Percentiles rank a stretch among this genome's conserved stretches.
phyloP scores from a whole-genome alignment of 64 coral and sea anemone species.

The Montipora foliosa region DNA sequence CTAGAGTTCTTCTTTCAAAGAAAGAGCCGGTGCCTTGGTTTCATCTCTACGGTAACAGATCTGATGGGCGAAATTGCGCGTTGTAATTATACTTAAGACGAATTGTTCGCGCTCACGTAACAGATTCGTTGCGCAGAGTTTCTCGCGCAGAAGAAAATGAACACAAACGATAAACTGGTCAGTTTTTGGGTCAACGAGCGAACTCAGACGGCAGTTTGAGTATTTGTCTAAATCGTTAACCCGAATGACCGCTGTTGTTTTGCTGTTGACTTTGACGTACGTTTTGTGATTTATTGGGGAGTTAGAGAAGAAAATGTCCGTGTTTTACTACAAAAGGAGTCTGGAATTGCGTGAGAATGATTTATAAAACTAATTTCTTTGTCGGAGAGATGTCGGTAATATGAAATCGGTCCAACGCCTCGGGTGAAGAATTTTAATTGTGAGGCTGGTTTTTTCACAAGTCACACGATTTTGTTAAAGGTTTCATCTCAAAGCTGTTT shows the following conservation, averaged over 20 bases:
- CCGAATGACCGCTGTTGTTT: slow-evolving; percentile 41
- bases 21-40: background rate
- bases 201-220: slow-evolving; percentile 30
- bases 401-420: background rate
- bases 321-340: background rate
- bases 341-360: slow-evolving; percentile 8
- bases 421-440: slow-evolving; percentile 54
- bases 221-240: slow-evolving; percentile 44
- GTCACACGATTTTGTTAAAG: slow-evolving; percentile 21
- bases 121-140: background rate
- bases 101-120: background rate
- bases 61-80: no score
- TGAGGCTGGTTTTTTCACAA: background rate
- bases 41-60: background rate
- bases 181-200: slow-evolving; percentile 12
- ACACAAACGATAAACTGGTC: slow-evolving; percentile 13
- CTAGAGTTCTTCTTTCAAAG: background rate
- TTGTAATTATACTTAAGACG: background rate
- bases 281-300: background rate
- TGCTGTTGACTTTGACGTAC: background rate
- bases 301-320: background rate
- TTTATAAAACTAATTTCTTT: background rate
- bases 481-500: background rate
- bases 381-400: background rate
- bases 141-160: background rate